phyloP scores from a whole-genome alignment of 1,140 invertebrate species.

The Stenopsyche tienmushanensis region DNA sequence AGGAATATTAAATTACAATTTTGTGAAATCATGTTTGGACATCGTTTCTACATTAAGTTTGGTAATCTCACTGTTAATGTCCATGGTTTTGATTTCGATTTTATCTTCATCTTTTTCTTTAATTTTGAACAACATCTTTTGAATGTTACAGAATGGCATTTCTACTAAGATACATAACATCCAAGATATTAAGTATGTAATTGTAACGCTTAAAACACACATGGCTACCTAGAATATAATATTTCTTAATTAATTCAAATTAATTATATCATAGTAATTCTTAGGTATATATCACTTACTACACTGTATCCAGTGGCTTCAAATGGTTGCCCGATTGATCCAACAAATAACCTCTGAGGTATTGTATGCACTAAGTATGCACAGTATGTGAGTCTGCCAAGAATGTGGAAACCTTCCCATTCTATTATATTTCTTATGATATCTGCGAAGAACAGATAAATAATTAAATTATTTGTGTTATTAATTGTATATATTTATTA shows the following conservation, averaged over 20 bases:
- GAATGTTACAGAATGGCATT: slow-evolving; percentile 30
- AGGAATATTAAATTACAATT: too few species aligned
- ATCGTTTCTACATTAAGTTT: too few species aligned
- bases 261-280: slow-evolving; percentile 5
- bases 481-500: neutral
- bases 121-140: slow-evolving; percentile 28
- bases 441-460: slow-evolving; percentile 35
- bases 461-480: too few species aligned
- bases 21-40: too few species aligned
- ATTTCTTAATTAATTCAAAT: neutral
- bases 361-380: slow-evolving; percentile 49
- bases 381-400: slow-evolving; percentile 48
- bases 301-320: slow-evolving; percentile 45
- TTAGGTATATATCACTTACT: slow-evolving; percentile 41
- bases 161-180: slow-evolving; percentile 30
- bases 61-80: too few species aligned
- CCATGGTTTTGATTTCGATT: neutral
- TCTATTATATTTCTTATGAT: slow-evolving; percentile 46
- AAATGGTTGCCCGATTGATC: slow-evolving; percentile 35
- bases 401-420: slow-evolving; percentile 50
- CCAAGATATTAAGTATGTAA: slow-evolving; percentile 14
- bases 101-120: slow-evolving; percentile 8
- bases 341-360: slow-evolving; percentile 46
- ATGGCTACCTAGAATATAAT: slow-evolving; percentile 15
- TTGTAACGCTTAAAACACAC: slow-evolving; percentile 14